These are phyloP conservation scores for Cerceris ruficornis DNA, from an alignment of 2,888 invertebrate species.

Conservation along the genomic window DNA sequence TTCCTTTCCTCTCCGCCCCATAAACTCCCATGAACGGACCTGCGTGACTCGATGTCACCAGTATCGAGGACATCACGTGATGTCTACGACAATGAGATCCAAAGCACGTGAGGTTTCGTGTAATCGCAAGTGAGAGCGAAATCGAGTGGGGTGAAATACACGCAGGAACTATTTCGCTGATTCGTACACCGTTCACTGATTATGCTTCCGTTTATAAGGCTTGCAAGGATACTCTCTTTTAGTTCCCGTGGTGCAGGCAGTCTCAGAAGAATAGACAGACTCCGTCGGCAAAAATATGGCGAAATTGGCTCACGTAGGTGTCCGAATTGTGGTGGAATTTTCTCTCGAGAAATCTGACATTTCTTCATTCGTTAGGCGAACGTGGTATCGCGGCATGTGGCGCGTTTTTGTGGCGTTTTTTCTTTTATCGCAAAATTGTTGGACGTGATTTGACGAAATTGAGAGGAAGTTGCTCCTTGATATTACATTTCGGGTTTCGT, in stretches of 20 bases:
- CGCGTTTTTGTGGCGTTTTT: neutral
- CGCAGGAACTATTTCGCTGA: slow-evolving; percentile 51
- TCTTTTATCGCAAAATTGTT: neutral
- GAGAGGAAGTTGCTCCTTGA: neutral
- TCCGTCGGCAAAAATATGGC: slow-evolving; percentile 29
- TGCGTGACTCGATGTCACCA: neutral
- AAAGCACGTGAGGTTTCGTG: slow-evolving; percentile 40
- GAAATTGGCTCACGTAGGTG: slow-evolving; percentile 53
- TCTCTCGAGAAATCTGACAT: neutral
- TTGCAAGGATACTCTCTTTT: slow-evolving; percentile 57
- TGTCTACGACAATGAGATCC: slow-evolving; percentile 46
- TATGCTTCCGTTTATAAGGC: slow-evolving; percentile 76
- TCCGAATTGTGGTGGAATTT: slow-evolving; percentile 3
- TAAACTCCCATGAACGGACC: neutral
- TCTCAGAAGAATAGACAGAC: slow-evolving; percentile 20
- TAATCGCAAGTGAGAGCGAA: slow-evolving; percentile 55
- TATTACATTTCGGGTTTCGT: neutral
- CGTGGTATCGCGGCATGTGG: too few relatives aligned
- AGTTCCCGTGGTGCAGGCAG: slow-evolving; percentile 57
- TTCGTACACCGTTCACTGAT: slow-evolving; percentile 68
- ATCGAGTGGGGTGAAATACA: slow-evolving; percentile 49
- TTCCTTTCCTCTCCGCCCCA: too few relatives aligned
- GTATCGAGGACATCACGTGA: slow-evolving; percentile 9
- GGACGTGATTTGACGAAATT: neutral
- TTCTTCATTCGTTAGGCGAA: neutral